phyloP scores from a whole-genome alignment of 2,888 invertebrate species.

The Melinaea marsaeus region DNA sequence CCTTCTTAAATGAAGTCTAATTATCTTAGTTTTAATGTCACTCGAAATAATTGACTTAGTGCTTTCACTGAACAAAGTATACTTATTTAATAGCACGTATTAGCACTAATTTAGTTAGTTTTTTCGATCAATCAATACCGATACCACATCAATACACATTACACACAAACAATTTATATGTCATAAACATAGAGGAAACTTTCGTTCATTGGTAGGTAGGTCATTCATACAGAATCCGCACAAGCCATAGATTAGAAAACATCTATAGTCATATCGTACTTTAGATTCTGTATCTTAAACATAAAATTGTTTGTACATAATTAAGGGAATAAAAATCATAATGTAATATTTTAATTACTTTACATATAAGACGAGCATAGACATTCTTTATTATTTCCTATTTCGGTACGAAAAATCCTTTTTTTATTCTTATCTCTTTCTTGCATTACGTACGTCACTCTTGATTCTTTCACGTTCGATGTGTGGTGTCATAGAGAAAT shows the following conservation, averaged over 20 bases:
- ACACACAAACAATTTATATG: constrained; percentile 17
- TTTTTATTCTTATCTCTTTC: constrained; percentile 31
- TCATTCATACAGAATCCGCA: no score
- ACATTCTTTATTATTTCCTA: neutral
- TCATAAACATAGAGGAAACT: neutral
- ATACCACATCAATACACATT: constrained; percentile 19
- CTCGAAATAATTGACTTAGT: neutral
- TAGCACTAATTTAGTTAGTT: constrained; percentile 1
- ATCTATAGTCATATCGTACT: constrained; percentile 3
- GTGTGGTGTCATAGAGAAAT: constrained; percentile 70
- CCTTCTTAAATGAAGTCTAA: no score
- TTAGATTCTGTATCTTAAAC: neutral
- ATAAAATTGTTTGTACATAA: no score
- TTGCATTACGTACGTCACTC: constrained; percentile 48
- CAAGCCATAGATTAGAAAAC: no score
- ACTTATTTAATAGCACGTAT: neutral
- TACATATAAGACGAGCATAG: no score
- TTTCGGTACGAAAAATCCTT: constrained; percentile 10
- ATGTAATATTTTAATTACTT: no score
- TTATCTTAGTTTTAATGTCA: no score
- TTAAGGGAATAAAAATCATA: no score
- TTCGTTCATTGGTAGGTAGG: no score
- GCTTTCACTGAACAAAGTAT: neutral
- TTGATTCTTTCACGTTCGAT: constrained; percentile 69
- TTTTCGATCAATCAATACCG: constrained; percentile 17